phyloP scores from a whole-genome alignment of 1,140 invertebrate species.

The Platyura marginata region DNA sequence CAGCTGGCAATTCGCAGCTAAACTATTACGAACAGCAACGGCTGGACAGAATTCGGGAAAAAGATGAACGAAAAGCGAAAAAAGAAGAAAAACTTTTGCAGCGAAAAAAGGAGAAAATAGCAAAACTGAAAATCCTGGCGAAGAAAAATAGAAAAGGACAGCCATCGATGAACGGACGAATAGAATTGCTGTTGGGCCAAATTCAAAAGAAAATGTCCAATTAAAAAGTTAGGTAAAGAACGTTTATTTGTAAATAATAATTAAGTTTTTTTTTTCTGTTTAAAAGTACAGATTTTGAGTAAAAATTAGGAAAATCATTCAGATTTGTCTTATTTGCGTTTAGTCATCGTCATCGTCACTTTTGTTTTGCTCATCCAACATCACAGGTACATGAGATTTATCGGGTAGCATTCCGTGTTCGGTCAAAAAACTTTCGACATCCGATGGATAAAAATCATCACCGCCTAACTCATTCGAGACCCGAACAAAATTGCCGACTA shows the following conservation, averaged over 20 bases:
- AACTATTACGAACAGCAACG: neutral
- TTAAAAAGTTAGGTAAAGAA: no score
- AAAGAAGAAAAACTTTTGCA: constrained; percentile 37
- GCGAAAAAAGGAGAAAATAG: constrained; percentile 43
- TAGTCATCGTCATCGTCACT: neutral
- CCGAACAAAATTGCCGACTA: constrained; percentile 86
- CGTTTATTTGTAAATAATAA: no score
- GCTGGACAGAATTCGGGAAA: neutral
- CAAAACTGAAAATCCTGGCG: constrained; percentile 43
- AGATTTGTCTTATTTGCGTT: no score
- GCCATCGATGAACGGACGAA: constrained; percentile 53
- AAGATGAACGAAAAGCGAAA: constrained; percentile 25
- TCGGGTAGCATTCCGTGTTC: constrained; percentile 64
- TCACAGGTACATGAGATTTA: constrained; percentile 24
- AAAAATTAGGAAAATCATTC: no score
- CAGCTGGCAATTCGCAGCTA: neutral
- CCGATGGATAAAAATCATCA: constrained; percentile 74
- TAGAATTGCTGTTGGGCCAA: constrained; percentile 53
- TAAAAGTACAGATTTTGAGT: no score
- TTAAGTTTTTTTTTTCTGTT: no score
- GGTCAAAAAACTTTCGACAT: constrained; percentile 78
- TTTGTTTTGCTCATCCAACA: neutral
- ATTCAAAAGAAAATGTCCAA: constrained; percentile 21
- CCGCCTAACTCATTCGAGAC: constrained; percentile 76
- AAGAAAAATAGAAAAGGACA: constrained; percentile 58